Base-by-base conservation (phyloP, 1,140 invertebrate species). In the Whitmania pigra region DNA sequence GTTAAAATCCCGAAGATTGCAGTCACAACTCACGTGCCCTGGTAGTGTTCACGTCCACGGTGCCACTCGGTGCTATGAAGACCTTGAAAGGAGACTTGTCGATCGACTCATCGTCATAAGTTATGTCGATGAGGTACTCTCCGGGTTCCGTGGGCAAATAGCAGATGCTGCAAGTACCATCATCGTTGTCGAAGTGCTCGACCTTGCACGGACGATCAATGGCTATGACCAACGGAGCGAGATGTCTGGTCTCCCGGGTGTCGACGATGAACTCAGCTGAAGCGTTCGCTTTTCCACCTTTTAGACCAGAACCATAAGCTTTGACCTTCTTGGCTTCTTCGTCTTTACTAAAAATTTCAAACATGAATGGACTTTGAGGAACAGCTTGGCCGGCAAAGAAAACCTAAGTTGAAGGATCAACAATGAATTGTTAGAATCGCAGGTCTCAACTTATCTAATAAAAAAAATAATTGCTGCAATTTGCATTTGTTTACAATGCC, bases 61-160 rank as follows among this genome's bases (percentile, higher is more conserved):
- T 71, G 25, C 71, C 54, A 68, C 72, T 73, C 49, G 69, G 72
- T 63, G 66, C 66, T 36, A 76, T 74, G 29, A 66, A 27, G 13
- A 67, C 55, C 71, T 66, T 74, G 60, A 74, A 83, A 31, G 82
- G 82, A 18, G 82, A 82, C 11, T 79, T 77, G 27, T 81, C 82
- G 72, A 83, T 83, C 74, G 83, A 80, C 71, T 82, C 78, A 13
- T 82, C 83, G 78, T 92, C 88, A 77, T 90, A 93, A 31, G 93
- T 82, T 75, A 95, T 89, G 76, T 94, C 92, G 15, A 95, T 88
- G 9, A 90, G 90, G 78, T 95, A 95, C 76, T 92, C 90, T 27
- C 92, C 92, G 7, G 89, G 86, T 18, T 86, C 88, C 18, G 89
- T 92, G 4, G 92, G 92, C 79, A 88, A 86, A 81, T 93, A 94